Conservation (phyloP, 1,140 invertebrate genomes). For the Ceratoteleas bidentatus region DNA sequence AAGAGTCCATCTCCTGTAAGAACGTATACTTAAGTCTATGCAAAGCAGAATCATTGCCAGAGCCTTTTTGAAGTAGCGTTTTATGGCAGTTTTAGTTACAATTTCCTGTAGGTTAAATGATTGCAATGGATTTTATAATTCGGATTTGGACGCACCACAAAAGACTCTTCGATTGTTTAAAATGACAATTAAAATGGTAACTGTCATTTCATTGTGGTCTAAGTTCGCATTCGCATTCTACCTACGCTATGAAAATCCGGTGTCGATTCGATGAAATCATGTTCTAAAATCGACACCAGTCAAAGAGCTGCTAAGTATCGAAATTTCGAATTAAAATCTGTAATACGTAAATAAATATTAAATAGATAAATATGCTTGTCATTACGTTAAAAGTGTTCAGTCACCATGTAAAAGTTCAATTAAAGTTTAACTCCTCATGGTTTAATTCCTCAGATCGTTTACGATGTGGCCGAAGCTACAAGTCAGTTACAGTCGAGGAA, state of each 20-base stretch:
- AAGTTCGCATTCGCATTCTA: slow-evolving; percentile 30
- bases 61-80: slow-evolving; percentile 36
- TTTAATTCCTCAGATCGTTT: slow-evolving; percentile 35
- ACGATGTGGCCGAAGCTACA: slow-evolving; percentile 20
- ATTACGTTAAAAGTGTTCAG: slow-evolving; percentile 33
- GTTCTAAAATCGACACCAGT: slow-evolving; percentile 51
- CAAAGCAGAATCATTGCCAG: slow-evolving; percentile 55
- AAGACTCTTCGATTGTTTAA: slow-evolving; percentile 49
- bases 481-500: slow-evolving; percentile 26
- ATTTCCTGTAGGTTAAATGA: slow-evolving; percentile 12
- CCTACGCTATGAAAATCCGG: slow-evolving; percentile 38
- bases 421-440: slow-evolving; percentile 34
- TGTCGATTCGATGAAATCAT: slow-evolving; percentile 45
- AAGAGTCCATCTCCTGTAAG: slow-evolving; percentile 47
- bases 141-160: slow-evolving; percentile 37
- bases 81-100: slow-evolving; percentile 56
- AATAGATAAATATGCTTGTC: slow-evolving; percentile 42
- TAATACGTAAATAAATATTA: slow-evolving; percentile 45
- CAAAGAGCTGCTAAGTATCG: slow-evolving; percentile 19
- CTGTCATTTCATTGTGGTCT: slow-evolving; percentile 17
- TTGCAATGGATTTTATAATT: slow-evolving; percentile 12
- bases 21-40: slow-evolving; percentile 49
- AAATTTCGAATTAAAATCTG: slow-evolving; percentile 36
- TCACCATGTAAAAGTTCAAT: slow-evolving; percentile 26
- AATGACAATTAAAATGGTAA: slow-evolving; percentile 26